Percentiles rank a stretch among this genome's conserved stretches.
phyloP scores from a whole-genome alignment of 2,797 vertebrate species.

The Poecilia gillii region DNA sequence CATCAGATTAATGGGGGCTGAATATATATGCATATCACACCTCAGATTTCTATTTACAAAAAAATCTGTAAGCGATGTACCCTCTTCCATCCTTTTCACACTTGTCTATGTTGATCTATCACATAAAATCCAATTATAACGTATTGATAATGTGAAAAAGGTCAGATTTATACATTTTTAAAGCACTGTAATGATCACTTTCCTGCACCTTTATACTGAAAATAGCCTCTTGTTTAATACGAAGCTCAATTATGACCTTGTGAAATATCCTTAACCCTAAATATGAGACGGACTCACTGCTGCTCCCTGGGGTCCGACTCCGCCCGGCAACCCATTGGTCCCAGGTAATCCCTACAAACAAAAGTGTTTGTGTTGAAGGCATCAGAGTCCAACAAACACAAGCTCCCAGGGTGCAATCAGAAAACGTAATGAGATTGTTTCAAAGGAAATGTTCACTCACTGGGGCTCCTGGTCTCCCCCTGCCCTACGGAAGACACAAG shows the following conservation, averaged over 20 bases:
- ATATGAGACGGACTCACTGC: constrained; percentile 81
- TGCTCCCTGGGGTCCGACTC: constrained; percentile 88
- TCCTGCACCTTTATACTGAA: neutral
- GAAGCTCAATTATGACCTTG: constrained; percentile 4
- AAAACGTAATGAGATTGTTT: neutral
- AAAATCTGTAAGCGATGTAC: neutral
- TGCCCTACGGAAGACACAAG: constrained; percentile 87
- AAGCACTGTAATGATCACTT: neutral
- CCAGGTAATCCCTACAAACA: constrained; percentile 90
- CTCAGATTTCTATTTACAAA: neutral
- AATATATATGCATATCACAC: neutral
- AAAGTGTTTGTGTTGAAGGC: constrained; percentile 22
- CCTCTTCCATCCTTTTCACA: neutral
- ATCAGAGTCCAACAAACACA: constrained; percentile 8
- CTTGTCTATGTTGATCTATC: neutral
- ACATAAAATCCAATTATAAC: neutral
- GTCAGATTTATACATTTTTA: neutral
- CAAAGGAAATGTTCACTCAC: constrained; percentile 82
- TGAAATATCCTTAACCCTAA: constrained; percentile 10
- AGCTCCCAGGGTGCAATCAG: neutral
- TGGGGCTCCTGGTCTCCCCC: constrained; percentile 92
- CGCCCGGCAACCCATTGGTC: constrained; percentile 90
- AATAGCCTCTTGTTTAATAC: neutral
- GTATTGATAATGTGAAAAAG: neutral
- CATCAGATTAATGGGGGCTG: neutral